Evolutionary conservation across 2,888 invertebrate species (phyloP).

Genomic region (Plemyria rubiginata): DNA sequence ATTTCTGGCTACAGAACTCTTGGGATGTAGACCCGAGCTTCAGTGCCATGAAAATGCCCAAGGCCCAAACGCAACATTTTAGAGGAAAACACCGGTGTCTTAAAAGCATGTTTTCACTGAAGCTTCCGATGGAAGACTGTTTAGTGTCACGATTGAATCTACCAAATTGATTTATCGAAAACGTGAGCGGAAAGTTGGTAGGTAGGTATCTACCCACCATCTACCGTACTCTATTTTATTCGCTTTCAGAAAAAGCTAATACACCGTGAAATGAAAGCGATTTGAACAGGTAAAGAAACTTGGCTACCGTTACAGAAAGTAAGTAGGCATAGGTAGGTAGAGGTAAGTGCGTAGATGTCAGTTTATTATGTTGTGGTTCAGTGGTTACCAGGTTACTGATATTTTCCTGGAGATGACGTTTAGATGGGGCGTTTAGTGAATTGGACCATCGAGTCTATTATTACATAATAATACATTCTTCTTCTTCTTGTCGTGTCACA

Average conservation of each 20-base stretch:
- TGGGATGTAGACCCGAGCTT: conserved; percentile 52
- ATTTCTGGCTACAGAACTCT: conserved; percentile 59
- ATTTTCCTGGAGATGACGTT: conserved; percentile 12
- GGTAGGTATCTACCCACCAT: not conserved
- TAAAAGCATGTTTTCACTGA: conserved; percentile 62
- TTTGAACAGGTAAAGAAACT: conserved; percentile 51
- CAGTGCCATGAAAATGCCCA: conserved; percentile 57
- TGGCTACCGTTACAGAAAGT: conserved; percentile 42
- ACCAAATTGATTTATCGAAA: conserved; percentile 61
- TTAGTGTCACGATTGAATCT: conserved; percentile 46
- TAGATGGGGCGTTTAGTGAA: not conserved
- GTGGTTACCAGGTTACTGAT: not conserved
- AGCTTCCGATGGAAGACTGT: conserved; percentile 60
- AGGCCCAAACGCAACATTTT: conserved; percentile 59
- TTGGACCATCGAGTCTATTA: not conserved
- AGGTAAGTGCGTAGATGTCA: not conserved
- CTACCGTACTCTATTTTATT: conserved; percentile 48
- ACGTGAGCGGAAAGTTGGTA: conserved; percentile 53
- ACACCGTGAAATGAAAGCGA: conserved; percentile 74
- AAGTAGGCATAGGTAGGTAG: conserved; percentile 15
- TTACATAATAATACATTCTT: too few relatives aligned
- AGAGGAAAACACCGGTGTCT: conserved; percentile 56
- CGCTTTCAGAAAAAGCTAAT: conserved; percentile 61
- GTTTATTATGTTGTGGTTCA: not conserved
- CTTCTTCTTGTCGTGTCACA: too few relatives aligned